Evolutionary conservation across 2,888 invertebrate genomes (phyloP).

Genomic region (Habroteleia sp.): DNA sequence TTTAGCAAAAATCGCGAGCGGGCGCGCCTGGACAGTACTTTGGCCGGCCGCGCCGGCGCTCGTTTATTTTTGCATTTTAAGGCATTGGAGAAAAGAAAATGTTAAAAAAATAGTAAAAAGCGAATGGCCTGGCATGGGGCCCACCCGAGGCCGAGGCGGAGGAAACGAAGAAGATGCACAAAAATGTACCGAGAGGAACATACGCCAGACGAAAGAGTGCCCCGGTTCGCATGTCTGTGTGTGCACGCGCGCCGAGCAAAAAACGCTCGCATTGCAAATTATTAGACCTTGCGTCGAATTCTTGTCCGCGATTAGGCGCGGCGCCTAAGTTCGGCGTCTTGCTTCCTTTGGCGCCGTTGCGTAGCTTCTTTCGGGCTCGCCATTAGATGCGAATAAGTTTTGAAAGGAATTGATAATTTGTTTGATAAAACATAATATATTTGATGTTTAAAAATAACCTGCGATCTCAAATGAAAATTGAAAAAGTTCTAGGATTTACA

Average conservation of each 20-base stretch:
- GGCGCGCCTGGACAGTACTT: slow-evolving; percentile 65
- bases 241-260: slow-evolving; percentile 8
- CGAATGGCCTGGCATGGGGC: slow-evolving; percentile 76
- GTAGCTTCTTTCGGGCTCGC: too few relatives aligned
- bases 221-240: slow-evolving; percentile 46
- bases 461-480: too few relatives aligned
- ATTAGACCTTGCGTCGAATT: slow-evolving; percentile 33
- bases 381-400: too few relatives aligned
- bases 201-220: slow-evolving; percentile 73
- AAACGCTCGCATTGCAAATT: slow-evolving; percentile 26
- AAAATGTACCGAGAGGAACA: slow-evolving; percentile 75
- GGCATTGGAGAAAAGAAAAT: slow-evolving; percentile 80
- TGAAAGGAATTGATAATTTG: too few relatives aligned
- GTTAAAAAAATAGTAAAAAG: slow-evolving; percentile 75
- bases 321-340: slow-evolving; percentile 3
- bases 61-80: slow-evolving; percentile 80
- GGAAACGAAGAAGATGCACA: slow-evolving; percentile 72
- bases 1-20: slow-evolving; percentile 67
- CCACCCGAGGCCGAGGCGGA: slow-evolving; percentile 68
- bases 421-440: too few relatives aligned
- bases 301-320: slow-evolving; percentile 24
- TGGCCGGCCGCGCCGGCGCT: slow-evolving; percentile 64
- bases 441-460: too few relatives aligned
- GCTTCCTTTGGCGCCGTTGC: background rate
- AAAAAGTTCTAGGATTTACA: too few relatives aligned